Evolutionary conservation across 2,888 invertebrate genomes (phyloP).

Genomic region (Xylocampa areola): DNA sequence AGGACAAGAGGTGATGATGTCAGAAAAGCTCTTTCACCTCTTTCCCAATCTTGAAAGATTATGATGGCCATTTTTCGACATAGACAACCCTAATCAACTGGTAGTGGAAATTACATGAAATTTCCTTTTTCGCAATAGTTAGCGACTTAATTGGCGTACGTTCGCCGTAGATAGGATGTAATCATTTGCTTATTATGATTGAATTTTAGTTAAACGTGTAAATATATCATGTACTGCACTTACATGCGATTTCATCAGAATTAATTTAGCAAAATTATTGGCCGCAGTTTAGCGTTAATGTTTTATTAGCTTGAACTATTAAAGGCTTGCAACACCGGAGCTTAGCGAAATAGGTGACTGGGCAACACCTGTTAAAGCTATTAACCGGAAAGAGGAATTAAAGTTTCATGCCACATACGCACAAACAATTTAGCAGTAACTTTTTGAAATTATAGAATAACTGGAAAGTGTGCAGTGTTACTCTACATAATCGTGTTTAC

Average conservation of each 20-base stretch:
- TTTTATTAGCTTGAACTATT: constrained; percentile 48
- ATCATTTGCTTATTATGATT: constrained; percentile 54
- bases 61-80: too few species aligned
- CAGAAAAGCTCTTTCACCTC: too few species aligned
- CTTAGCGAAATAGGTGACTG: constrained; percentile 38
- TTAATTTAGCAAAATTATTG: constrained; percentile 50
- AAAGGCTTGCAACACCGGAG: constrained; percentile 39
- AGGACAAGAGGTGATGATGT: too few species aligned
- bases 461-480: too few species aligned
- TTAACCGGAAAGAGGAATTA: neutral
- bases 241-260: constrained; percentile 49
- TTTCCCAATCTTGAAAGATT: too few species aligned
- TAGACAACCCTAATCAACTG: constrained; percentile 45
- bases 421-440: too few species aligned
- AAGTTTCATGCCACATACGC: neutral
- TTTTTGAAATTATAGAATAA: too few species aligned
- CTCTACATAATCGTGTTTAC: too few species aligned
- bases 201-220: constrained; percentile 45
- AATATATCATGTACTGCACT: constrained; percentile 49
- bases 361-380: constrained; percentile 13
- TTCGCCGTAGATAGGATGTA: constrained; percentile 50
- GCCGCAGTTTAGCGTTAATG: constrained; percentile 30
- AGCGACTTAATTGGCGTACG: constrained; percentile 55
- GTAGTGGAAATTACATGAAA: constrained; percentile 67
- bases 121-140: constrained; percentile 70